These are phyloP conservation scores for Casuarius casuarius DNA, from an alignment of 2,113 vertebrate species.

Conservation along the genomic window DNA sequence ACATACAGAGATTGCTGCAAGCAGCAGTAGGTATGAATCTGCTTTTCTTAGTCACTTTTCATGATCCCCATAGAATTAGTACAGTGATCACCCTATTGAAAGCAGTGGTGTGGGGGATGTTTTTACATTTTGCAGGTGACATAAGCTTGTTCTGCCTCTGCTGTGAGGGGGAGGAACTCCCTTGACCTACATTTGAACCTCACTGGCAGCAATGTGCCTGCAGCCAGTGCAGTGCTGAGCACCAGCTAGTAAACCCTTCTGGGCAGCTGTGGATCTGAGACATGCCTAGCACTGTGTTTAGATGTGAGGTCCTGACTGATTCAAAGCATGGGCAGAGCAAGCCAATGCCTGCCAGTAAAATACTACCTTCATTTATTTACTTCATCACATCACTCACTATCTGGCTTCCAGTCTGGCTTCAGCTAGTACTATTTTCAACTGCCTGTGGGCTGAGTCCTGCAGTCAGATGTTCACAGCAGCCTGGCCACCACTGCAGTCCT, in stretches of 20 bases:
- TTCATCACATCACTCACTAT: neutral
- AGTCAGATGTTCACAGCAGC: neutral
- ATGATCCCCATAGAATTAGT: neutral
- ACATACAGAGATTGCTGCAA: neutral
- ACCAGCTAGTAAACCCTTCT: rapidly evolving
- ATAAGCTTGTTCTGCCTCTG: neutral
- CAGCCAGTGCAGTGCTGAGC: rapidly evolving
- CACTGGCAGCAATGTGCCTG: neutral
- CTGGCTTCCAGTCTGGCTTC: neutral
- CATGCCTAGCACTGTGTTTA: neutral
- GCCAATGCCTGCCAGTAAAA: neutral
- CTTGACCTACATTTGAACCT: rapidly evolving
- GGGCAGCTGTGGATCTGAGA: neutral
- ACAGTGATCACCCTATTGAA: neutral
- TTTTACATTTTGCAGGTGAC: neutral
- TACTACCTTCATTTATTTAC: rapidly evolving
- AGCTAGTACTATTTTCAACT: neutral
- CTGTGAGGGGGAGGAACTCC: neutral
- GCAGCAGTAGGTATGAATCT: neutral
- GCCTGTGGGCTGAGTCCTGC: neutral
- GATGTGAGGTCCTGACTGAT: neutral
- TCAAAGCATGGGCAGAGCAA: neutral
- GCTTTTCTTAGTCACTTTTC: neutral
- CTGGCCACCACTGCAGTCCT: neutral
- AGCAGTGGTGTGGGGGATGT: neutral